These are phyloP conservation scores for Vidua chalybeata DNA, from an alignment of 2,113 vertebrate genomes.

Conservation along the genomic window DNA sequence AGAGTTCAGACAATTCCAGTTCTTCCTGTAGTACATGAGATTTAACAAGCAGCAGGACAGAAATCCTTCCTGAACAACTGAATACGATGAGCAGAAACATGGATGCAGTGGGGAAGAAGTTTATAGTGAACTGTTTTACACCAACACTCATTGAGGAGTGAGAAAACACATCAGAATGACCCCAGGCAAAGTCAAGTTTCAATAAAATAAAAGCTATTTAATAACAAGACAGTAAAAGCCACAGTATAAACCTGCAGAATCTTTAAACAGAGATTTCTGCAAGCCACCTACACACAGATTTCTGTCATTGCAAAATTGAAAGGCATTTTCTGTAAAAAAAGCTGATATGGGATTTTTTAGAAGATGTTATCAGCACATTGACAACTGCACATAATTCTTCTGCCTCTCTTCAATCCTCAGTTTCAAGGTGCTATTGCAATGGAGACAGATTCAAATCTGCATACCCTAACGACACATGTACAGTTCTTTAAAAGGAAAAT, in stretches of 20 bases:
- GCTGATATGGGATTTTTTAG: background rate
- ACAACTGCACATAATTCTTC: background rate
- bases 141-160: background rate
- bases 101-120: background rate
- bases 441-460: background rate
- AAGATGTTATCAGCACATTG: background rate
- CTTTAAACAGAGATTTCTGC: background rate
- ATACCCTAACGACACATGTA: background rate
- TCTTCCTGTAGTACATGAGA: background rate
- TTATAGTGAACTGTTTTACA: background rate
- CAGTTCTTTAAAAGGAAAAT: background rate
- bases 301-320: background rate
- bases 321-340: background rate
- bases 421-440: background rate
- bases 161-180: background rate
- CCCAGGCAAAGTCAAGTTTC: background rate
- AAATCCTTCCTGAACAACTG: background rate
- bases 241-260: background rate
- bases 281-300: background rate
- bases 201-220: background rate
- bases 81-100: background rate
- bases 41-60: background rate
- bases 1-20: background rate
- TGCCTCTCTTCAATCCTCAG: background rate
- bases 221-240: background rate